Conservation (phyloP, 2,797 vertebrate species). For the Catharus ustulatus region DNA sequence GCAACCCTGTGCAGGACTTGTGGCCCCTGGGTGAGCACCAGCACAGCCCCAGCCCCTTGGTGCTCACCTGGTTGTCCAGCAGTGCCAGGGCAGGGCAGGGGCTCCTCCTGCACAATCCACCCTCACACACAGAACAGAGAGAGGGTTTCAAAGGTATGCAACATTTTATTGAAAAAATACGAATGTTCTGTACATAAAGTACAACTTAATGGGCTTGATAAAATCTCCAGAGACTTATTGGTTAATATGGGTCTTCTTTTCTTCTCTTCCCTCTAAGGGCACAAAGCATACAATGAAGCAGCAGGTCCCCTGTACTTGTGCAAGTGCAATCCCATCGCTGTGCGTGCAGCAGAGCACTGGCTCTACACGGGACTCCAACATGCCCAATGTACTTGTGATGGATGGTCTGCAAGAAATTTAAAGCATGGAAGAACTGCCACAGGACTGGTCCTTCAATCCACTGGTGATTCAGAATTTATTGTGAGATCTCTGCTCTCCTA, state of each 20-base stretch:
- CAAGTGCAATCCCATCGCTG: slow-evolving; percentile 28
- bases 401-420: slow-evolving; percentile 43
- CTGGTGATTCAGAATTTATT: slow-evolving; percentile 13
- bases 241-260: slow-evolving; percentile 17
- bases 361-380: slow-evolving; percentile 39
- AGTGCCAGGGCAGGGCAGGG: fast-evolving
- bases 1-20: fast-evolving
- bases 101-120: background rate
- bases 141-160: slow-evolving; percentile 51
- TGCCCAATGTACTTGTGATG: slow-evolving; percentile 35
- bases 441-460: slow-evolving; percentile 18
- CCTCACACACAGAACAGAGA: background rate
- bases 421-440: slow-evolving; percentile 54
- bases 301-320: slow-evolving; percentile 56
- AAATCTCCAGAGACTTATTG: slow-evolving; percentile 51
- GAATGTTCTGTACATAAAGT: slow-evolving; percentile 66
- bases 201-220: slow-evolving; percentile 53
- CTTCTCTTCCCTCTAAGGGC: slow-evolving; percentile 33
- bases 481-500: slow-evolving; percentile 23
- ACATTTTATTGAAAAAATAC: slow-evolving; percentile 73
- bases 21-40: fast-evolving
- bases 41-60: background rate
- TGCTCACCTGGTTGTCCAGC: background rate
- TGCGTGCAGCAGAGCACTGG: background rate
- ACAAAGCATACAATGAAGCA: slow-evolving; percentile 51